Base-by-base conservation (phyloP, 2,113 vertebrate species). In the Aegotheles bennettii region DNA sequence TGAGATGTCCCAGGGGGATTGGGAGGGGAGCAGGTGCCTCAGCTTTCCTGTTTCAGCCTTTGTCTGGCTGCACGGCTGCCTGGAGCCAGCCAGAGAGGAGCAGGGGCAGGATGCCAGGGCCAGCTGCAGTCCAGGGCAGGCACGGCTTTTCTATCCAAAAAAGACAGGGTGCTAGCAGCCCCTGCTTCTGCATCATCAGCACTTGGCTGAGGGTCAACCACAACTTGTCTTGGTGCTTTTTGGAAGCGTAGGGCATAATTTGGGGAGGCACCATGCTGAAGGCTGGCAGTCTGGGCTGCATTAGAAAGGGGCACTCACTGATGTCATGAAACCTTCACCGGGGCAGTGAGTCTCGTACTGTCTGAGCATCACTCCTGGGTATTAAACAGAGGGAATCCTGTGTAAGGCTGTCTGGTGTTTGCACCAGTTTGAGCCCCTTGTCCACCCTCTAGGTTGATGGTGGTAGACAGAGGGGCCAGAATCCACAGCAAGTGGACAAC, bases 131-230 rank as follows among this genome's bases (percentile, higher is more conserved):
- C 50, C n/a, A 26, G 91, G 88, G 12, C 23, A 86, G 87, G 82
- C 83, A 33, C 33, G 35, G 86, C 33, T 87, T 74, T 94, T 50
- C 86, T 29, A 76, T 73, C 82, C 86, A 69, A 43, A 78, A 33
- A 33, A 45, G 51, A 11, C 19, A 26, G 87, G 75, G 59, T 1
- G 7, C 45, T 8, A 45, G 81, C 4, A 0, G 74, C 51, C 85
- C 86, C 9, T n/a, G 1, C 70, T 97, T 94, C 90, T 95, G 96
- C 97, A 97, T 69, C 17, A 64, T 98, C 97, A 98, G 97, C 98
- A 97, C 84, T 94, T 98, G 97, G 98, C 94, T n/a, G 13, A 20
- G 81, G 87, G 16, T 31, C 36, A 75, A 79, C 91, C 89, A 28
- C 35, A 76, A 60, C 92, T 94, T 93, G 45, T 48, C 93, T 93